A percentile compares a stretch with the other conserved stretches of the same genome.
phyloP scores from a whole-genome alignment of 2,888 invertebrate species.

The Nineta flava region DNA sequence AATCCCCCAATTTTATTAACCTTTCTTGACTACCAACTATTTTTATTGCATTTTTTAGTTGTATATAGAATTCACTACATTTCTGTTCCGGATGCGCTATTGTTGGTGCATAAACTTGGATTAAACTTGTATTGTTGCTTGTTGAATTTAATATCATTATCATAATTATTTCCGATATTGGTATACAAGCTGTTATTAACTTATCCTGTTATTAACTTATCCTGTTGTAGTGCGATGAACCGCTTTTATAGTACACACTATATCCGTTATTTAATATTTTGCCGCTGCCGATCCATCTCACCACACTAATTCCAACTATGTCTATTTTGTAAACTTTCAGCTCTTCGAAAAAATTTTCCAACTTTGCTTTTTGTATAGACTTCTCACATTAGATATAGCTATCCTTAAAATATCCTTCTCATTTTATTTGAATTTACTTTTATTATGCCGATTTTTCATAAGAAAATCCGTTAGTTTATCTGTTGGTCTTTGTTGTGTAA shows the following conservation, averaged over 20 bases:
- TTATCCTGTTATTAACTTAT: background rate
- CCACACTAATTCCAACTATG: no score
- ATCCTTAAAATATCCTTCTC: background rate
- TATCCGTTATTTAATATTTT: background rate
- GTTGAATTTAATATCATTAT: conserved; percentile 9
- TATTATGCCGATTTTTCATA: background rate
- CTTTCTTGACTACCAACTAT: conserved; percentile 8
- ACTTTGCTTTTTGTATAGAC: no score
- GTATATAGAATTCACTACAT: conserved; percentile 2
- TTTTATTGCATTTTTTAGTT: conserved; percentile 7
- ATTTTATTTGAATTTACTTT: background rate
- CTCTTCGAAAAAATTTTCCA: no score
- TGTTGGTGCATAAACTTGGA: background rate
- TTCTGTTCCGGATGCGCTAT: background rate
- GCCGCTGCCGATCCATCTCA: background rate
- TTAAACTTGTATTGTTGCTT: conserved; percentile 3
- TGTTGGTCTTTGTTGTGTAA: background rate
- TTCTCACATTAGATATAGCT: background rate
- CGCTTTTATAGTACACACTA: background rate
- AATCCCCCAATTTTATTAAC: conserved; percentile 9
- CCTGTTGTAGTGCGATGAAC: background rate
- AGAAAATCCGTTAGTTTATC: background rate
- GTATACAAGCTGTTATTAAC: background rate
- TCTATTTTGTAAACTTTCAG: no score
- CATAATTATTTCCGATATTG: background rate